phyloP scores from a whole-genome alignment of 2,797 vertebrate species.

The Neosalanx taihuensis region DNA sequence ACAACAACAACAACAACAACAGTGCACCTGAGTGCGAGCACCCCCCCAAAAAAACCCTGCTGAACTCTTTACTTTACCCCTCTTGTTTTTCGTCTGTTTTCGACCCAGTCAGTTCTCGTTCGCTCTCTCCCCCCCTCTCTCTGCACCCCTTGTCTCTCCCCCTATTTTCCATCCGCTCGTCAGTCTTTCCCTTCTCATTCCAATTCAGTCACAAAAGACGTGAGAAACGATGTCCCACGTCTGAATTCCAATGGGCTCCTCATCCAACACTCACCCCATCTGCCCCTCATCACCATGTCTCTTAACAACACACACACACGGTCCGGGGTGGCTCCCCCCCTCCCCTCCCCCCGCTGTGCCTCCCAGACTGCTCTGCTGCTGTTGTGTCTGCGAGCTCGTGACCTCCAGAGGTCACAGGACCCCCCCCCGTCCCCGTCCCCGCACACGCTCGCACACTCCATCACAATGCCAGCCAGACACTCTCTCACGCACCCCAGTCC shows the following conservation, averaged over 20 bases:
- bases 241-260: slow-evolving; percentile 65
- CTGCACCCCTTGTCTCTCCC: not conserved
- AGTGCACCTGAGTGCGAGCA: too few relatives aligned
- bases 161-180: slow-evolving; percentile 10
- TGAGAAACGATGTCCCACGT: slow-evolving; percentile 56
- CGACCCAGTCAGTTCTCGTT: not conserved
- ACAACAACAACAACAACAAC: too few relatives aligned
- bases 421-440: slow-evolving; percentile 40
- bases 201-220: slow-evolving; percentile 58
- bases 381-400: slow-evolving; percentile 70
- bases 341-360: slow-evolving; percentile 48
- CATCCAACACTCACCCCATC: slow-evolving; percentile 60
- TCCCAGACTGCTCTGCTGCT: slow-evolving; percentile 61
- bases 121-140: slow-evolving; percentile 1
- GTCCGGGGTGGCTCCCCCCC: slow-evolving; percentile 21
- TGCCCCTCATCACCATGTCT: slow-evolving; percentile 69
- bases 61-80: too few relatives aligned
- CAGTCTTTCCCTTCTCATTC: slow-evolving; percentile 45
- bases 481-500: slow-evolving; percentile 32
- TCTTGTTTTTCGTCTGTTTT: not conserved
- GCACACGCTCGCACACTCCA: slow-evolving; percentile 2
- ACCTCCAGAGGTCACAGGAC: slow-evolving; percentile 58
- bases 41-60: too few relatives aligned
- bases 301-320: slow-evolving; percentile 39
- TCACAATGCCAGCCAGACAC: slow-evolving; percentile 34